Evolutionary conservation across 2,113 vertebrate genomes (phyloP).

Genomic region (Echinops telfairi): DNA sequence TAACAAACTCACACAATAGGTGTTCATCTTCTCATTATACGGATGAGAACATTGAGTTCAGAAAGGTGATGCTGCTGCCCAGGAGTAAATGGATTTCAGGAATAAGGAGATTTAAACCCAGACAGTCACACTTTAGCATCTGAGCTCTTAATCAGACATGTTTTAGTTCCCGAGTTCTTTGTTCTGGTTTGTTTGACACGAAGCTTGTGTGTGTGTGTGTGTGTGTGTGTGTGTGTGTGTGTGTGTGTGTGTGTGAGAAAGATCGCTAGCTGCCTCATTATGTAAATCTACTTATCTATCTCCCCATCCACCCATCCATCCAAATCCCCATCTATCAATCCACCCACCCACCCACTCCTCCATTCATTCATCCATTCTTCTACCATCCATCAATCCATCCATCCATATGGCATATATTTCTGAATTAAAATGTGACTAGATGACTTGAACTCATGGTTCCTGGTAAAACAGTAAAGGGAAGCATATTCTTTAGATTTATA

Average conservation of each 20-base stretch:
- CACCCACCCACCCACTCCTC: background rate
- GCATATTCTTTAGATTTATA: background rate
- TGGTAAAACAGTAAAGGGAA: background rate
- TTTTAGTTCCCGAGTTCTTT: background rate
- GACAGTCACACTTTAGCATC: background rate
- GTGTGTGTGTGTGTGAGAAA: background rate
- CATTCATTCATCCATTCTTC: background rate
- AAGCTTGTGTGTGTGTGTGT: background rate
- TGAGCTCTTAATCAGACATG: background rate
- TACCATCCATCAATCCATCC: no score
- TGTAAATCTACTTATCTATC: background rate
- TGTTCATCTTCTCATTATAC: background rate
- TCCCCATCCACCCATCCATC: background rate
- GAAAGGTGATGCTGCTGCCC: background rate
- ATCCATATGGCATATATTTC: background rate
- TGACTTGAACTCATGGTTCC: background rate
- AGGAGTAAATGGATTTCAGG: background rate
- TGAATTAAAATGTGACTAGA: slow-evolving; percentile 22
- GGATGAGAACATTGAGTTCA: background rate
- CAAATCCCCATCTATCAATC: no score
- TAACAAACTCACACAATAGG: background rate
- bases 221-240: background rate
- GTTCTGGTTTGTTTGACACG: background rate
- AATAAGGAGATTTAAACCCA: background rate
- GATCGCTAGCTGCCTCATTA: background rate